Evolutionary conservation across 1,140 invertebrate genomes (phyloP), one percentile per base, ranked within the genome.

Genomic region (Orchesella cincta): DNA sequence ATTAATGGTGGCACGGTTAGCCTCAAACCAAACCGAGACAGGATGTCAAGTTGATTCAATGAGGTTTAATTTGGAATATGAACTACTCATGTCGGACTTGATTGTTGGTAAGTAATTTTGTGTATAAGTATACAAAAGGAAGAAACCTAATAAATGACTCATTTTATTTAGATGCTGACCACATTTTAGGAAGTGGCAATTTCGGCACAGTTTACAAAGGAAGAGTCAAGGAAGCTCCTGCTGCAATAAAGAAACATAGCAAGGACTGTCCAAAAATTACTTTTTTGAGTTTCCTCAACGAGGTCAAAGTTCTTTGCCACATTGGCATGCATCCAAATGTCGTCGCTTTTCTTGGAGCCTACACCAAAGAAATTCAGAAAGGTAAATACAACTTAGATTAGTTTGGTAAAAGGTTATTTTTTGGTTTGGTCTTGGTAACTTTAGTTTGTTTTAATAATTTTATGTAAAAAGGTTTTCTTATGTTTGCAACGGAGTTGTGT

Each of bases 391-490:
- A 71, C 5, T 20, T 8, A 71, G 31, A 31, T n/a, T n/a, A n/a
- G n/a, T n/a, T n/a, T n/a, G 18, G 23, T 31, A 71, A 71, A 5
- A 71, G n/a, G n/a, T n/a, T n/a, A 31, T 71, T 34, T 5, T n/a
- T 26, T 14, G 14, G 18, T 12, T 71, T 18, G 18, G 18, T 14
- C 31, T 31, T 71, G 26, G 26, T 57, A n/a, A n/a, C 54, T 57
- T 57, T n/a, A n/a, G 54, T 64, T 64, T n/a, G n/a, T n/a, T 64
- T 23, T 31, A 71, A 16, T 34, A 35, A 46, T 46, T n/a, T n/a
- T n/a, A n/a, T n/a, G n/a, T n/a, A n/a, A n/a, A n/a, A n/a, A n/a
- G 18, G 36, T 73, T 29, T 73, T n/a, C 28, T 39, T 67, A 2
- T n/a, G n/a, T n/a, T n/a, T n/a, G 26, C 46, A 12, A 46, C 28